A percentile compares a stretch with the other conserved stretches of the same genome.
These are phyloP conservation scores for Equus przewalskii DNA, from an alignment of 2,113 vertebrate genomes.

Conservation along the genomic window DNA sequence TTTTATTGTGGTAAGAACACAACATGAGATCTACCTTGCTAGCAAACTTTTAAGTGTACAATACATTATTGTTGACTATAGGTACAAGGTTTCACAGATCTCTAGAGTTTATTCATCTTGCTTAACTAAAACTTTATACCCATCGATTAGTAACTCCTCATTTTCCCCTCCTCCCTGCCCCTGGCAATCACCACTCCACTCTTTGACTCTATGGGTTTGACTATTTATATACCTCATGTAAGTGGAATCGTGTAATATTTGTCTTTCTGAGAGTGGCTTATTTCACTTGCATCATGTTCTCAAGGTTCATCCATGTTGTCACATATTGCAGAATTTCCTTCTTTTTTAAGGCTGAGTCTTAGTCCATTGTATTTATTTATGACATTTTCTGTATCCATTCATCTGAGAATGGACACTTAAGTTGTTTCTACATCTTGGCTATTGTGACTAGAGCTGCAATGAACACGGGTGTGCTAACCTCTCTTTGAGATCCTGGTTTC, in stretches of 20 bases:
- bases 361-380: neutral
- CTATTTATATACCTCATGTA: neutral
- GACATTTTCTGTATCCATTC: neutral
- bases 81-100: too few relatives aligned
- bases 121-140: neutral
- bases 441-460: neutral
- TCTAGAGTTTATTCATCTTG: neutral
- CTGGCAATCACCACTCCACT: neutral
- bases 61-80: neutral
- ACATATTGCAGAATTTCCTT: neutral
- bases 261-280: neutral
- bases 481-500: neutral
- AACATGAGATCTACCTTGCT: neutral
- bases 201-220: neutral
- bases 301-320: neutral
- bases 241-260: neutral
- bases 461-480: neutral
- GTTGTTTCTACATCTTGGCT: neutral
- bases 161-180: neutral
- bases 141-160: neutral
- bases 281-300: neutral
- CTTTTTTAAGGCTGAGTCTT: neutral
- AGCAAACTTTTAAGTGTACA: neutral
- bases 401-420: neutral
- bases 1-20: neutral